A percentile compares a stretch with the other conserved stretches of the same genome.
Evolutionary conservation across 1,140 invertebrate genomes (phyloP).

Genomic region (Conus ventricosus): DNA sequence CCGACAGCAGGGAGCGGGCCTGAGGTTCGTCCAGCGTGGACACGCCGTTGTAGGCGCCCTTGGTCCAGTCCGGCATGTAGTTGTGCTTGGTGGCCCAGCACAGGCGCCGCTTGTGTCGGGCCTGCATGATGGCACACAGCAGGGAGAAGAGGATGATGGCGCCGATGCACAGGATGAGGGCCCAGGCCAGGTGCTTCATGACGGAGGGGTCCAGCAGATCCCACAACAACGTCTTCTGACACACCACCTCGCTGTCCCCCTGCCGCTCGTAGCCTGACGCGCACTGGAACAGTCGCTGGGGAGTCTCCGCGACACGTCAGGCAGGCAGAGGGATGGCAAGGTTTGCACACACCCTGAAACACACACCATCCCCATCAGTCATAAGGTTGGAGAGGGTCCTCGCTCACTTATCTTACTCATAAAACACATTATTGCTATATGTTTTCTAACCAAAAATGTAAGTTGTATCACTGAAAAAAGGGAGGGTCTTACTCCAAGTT

Average conservation of each 20-base stretch:
- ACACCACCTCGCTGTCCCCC: slow-evolving; percentile 43
- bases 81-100: slow-evolving; percentile 64
- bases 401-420: too few relatives aligned
- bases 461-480: too few relatives aligned
- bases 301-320: slow-evolving; percentile 64
- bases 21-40: slow-evolving; percentile 27
- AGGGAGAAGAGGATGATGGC: slow-evolving; percentile 60
- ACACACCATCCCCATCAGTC: background rate
- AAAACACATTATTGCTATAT: too few relatives aligned
- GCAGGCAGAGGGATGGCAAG: slow-evolving; percentile 64
- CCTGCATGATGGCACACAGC: slow-evolving; percentile 63
- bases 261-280: slow-evolving; percentile 59
- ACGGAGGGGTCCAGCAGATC: slow-evolving; percentile 66
- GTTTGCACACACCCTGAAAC: slow-evolving; percentile 58
- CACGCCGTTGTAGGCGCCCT: slow-evolving; percentile 63
- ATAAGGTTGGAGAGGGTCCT: too few relatives aligned
- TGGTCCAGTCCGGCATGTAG: slow-evolving; percentile 53
- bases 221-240: slow-evolving; percentile 64
- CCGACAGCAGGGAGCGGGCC: too few relatives aligned
- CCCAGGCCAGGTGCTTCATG: slow-evolving; percentile 67
- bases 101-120: slow-evolving; percentile 56
- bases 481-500: too few relatives aligned
- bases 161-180: slow-evolving; percentile 66
- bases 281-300: slow-evolving; percentile 65
- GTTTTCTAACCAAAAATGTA: too few relatives aligned